Conservation (phyloP, 2,797 vertebrate species). For the Galago senegalensis region DNA sequence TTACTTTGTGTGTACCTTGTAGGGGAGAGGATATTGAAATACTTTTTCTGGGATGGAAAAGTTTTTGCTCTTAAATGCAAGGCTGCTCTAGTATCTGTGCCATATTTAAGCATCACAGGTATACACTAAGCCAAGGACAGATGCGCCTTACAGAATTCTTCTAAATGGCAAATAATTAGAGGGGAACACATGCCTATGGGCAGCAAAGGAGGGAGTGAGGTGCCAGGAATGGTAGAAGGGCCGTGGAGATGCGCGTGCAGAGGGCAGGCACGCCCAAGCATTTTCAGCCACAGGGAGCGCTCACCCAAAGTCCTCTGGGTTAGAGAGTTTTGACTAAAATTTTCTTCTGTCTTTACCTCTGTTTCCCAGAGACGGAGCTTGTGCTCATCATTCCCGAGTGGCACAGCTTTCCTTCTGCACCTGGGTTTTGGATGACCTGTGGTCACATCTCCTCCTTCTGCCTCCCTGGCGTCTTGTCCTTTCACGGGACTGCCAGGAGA, state of each 20-base stretch:
- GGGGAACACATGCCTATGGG: conserved; percentile 65
- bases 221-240: conserved; percentile 81
- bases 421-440: conserved; percentile 2
- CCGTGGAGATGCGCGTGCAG: conserved; percentile 66
- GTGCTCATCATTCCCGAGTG: conserved; percentile 17
- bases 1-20: conserved; percentile 41
- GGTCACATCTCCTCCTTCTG: conserved; percentile 44
- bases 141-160: conserved; percentile 77
- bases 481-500: conserved; percentile 56
- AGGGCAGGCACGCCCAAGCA: conserved; percentile 35
- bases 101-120: conserved; percentile 67
- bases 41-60: conserved; percentile 37
- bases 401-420: conserved; percentile 28
- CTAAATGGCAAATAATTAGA: conserved; percentile 75
- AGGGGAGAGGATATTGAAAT: neutral
- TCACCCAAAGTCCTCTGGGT: conserved; percentile 2
- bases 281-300: conserved; percentile 34
- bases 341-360: neutral
- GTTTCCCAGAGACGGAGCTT: conserved; percentile 21
- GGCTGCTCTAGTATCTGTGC: conserved; percentile 10
- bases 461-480: conserved; percentile 62
- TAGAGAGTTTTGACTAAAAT: neutral
- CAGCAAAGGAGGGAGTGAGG: conserved; percentile 80
- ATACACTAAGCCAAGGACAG: conserved; percentile 79
- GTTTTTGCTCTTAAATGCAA: conserved; percentile 44